These are phyloP conservation scores for Thaleichthys pacificus DNA, from an alignment of 2,797 vertebrate genomes.

Conservation along the genomic window DNA sequence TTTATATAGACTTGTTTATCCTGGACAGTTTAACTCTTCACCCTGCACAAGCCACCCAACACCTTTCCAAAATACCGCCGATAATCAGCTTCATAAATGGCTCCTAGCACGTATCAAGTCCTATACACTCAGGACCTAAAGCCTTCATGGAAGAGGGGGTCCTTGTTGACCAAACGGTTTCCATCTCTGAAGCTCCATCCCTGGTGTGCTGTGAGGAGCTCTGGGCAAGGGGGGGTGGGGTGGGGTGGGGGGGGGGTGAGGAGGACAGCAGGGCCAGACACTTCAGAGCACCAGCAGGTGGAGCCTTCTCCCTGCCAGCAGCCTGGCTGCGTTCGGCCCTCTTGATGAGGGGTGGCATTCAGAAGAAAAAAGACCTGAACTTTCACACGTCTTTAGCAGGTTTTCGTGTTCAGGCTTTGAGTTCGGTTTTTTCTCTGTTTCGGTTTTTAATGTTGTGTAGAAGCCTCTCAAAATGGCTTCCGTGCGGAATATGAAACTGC, in stretches of 20 bases:
- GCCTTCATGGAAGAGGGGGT: neutral
- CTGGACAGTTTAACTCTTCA: neutral
- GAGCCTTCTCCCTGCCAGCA: conserved; percentile 55
- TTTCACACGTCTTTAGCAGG: neutral
- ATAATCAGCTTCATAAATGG: neutral
- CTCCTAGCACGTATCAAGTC: too few relatives aligned
- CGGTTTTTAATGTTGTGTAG: too few relatives aligned
- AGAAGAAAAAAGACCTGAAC: neutral
- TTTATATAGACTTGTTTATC: neutral
- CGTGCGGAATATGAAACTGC: too few relatives aligned
- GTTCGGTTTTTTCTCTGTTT: neutral
- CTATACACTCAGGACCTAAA: too few relatives aligned
- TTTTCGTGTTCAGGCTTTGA: neutral
- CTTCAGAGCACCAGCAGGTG: conserved; percentile 58
- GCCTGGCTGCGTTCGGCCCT: neutral
- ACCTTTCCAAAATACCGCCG: neutral
- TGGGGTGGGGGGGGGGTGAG: neutral
- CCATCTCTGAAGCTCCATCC: neutral
- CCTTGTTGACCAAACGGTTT: neutral
- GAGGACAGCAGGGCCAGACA: conserved; percentile 24
- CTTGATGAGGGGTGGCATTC: conserved; percentile 25
- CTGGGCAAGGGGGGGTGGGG: neutral
- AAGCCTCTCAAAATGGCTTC: too few relatives aligned
- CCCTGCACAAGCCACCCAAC: neutral
- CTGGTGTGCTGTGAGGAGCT: neutral